Percentiles rank a stretch among this genome's conserved stretches.
These are phyloP conservation scores for Neodon shergylaensis DNA, from an alignment of 2,113 vertebrate species.

Conservation along the genomic window DNA sequence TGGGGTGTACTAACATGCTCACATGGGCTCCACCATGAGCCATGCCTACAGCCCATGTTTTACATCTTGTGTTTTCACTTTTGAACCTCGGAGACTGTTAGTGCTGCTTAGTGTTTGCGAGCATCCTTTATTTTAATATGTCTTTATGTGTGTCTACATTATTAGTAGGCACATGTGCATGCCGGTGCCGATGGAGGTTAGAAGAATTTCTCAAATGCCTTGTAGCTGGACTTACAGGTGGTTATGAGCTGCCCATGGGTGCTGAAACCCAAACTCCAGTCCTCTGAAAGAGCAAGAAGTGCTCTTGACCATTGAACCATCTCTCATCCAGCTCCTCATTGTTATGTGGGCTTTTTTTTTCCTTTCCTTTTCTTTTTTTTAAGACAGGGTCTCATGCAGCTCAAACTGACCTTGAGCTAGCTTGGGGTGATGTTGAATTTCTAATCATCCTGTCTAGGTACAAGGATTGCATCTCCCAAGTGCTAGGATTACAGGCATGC, in stretches of 20 bases:
- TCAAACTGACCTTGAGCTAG: background rate
- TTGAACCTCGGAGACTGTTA: background rate
- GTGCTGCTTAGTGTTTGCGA: background rate
- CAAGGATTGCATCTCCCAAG: background rate
- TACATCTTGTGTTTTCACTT: background rate
- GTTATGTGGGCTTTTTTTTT: background rate
- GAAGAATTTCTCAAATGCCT: background rate
- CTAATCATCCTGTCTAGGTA: background rate
- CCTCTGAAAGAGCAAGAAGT: background rate
- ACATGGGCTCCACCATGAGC: background rate
- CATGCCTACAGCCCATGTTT: background rate
- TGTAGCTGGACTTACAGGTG: background rate
- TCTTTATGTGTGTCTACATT: background rate
- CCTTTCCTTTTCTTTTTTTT: background rate
- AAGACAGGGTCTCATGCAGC: background rate
- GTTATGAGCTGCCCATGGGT: background rate
- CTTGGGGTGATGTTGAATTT: background rate
- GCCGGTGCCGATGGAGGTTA: background rate
- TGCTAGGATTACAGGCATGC: background rate
- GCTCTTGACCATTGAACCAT: background rate
- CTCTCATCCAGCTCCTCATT: background rate
- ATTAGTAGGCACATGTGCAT: background rate
- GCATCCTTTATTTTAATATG: background rate
- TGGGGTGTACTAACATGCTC: background rate
- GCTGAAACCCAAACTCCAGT: background rate